Conservation (phyloP, 2,797 vertebrate species). For the Manis pentadactyla region DNA sequence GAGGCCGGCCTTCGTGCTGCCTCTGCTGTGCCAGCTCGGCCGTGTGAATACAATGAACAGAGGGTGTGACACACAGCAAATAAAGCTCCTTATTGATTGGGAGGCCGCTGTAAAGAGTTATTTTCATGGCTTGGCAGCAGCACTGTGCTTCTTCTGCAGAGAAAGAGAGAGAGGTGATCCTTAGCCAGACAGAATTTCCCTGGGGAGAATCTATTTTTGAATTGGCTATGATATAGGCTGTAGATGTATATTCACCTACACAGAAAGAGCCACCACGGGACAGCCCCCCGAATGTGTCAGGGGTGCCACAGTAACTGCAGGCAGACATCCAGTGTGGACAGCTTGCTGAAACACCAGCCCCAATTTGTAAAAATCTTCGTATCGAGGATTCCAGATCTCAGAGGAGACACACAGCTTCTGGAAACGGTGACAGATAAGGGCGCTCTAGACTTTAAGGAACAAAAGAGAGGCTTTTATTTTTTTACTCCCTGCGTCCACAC, state of each 20-base stretch:
- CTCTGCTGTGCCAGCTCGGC: slow-evolving; percentile 29
- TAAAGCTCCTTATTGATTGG: slow-evolving; percentile 68
- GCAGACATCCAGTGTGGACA: neutral
- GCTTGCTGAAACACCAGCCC: neutral
- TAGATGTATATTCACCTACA: neutral
- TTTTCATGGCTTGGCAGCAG: slow-evolving; percentile 41
- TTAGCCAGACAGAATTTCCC: neutral
- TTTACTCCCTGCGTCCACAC: neutral
- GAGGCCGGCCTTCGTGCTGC: slow-evolving; percentile 32
- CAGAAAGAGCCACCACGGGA: neutral
- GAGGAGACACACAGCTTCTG: neutral
- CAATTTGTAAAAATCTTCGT: neutral
- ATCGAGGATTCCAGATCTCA: neutral
- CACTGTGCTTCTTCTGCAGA: neutral
- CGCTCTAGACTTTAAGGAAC: neutral
- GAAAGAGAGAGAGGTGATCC: neutral
- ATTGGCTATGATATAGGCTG: neutral
- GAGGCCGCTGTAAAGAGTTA: slow-evolving; percentile 29
- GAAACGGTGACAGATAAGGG: neutral
- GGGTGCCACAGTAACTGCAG: neutral
- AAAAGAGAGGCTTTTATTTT: neutral
- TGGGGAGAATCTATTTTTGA: slow-evolving; percentile 28
- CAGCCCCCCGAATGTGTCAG: neutral
- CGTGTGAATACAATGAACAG: slow-evolving; percentile 65
- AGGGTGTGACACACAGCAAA: slow-evolving; percentile 44